A percentile compares a stretch with the other conserved stretches of the same genome.
Evolutionary conservation across 2,888 invertebrate genomes (phyloP).

Genomic region (Scaptomyza parva): DNA sequence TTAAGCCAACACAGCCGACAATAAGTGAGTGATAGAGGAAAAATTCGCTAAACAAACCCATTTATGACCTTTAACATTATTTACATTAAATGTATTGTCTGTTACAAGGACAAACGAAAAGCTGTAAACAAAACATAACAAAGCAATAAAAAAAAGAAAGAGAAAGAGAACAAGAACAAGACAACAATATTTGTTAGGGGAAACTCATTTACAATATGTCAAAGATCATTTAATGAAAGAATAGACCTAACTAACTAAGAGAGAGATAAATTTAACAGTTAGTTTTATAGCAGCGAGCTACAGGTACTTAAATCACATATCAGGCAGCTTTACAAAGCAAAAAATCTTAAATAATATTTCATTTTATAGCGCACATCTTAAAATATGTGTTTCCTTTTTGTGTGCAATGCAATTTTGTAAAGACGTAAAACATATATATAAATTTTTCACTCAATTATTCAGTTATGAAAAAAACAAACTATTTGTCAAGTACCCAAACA

Average conservation of each 20-base stretch:
- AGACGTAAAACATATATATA: slow-evolving; percentile 8
- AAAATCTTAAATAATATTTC: slow-evolving; percentile 1
- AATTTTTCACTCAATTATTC: slow-evolving; percentile 24
- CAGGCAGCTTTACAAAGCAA: not conserved
- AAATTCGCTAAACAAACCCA: slow-evolving; percentile 12
- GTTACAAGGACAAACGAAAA: slow-evolving; percentile 17
- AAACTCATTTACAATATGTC: slow-evolving; percentile 41
- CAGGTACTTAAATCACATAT: not conserved
- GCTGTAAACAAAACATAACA: slow-evolving; percentile 25
- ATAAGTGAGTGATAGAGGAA: slow-evolving; percentile 7
- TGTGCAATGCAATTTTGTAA: slow-evolving; percentile 5
- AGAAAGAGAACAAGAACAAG: not conserved
- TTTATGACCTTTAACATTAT: not conserved
- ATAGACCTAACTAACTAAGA: not conserved
- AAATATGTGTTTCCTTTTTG: no score
- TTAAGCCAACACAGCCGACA: slow-evolving; percentile 7
- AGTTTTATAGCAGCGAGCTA: not conserved
- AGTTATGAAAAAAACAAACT: slow-evolving; percentile 2
- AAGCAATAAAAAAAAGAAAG: slow-evolving; percentile 15
- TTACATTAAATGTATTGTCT: not conserved
- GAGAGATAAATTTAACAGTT: not conserved
- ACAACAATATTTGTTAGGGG: not conserved
- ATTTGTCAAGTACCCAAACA: slow-evolving; percentile 14
- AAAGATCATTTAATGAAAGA: slow-evolving; percentile 1
- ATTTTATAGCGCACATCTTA: not conserved